Conservation (phyloP, 2,113 vertebrate genomes). For the Uria lomvia region DNA sequence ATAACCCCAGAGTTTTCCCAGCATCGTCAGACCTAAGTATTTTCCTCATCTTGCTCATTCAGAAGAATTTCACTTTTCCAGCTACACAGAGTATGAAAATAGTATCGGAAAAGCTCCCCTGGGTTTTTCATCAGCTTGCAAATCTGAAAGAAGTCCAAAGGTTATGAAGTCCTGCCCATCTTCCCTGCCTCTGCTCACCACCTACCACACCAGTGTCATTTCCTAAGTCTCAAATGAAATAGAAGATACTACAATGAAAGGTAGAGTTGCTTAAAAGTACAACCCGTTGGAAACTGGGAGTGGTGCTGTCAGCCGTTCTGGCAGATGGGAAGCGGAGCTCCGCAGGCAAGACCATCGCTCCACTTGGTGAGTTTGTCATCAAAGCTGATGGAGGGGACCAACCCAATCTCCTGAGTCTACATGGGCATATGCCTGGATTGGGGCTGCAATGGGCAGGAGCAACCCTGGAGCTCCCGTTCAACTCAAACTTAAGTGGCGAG, state of each 20-base stretch:
- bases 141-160: background rate
- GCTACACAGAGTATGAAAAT: background rate
- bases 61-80: slow-evolving; percentile 56
- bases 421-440: fast-evolving
- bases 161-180: background rate
- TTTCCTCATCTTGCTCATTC: slow-evolving; percentile 36
- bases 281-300: background rate
- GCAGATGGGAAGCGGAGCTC: fast-evolving
- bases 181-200: background rate
- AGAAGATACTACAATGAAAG: slow-evolving; percentile 11
- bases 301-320: background rate
- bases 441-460: background rate
- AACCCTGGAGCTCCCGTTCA: background rate
- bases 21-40: slow-evolving; percentile 29
- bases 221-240: background rate
- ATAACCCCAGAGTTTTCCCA: slow-evolving; percentile 59
- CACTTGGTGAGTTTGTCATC: background rate
- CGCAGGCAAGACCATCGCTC: fast-evolving
- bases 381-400: background rate
- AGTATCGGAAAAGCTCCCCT: background rate
- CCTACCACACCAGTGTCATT: background rate
- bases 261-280: slow-evolving; percentile 7
- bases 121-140: background rate
- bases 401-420: fast-evolving
- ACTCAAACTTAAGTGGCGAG: fast-evolving